phyloP scores from a whole-genome alignment of 1,140 invertebrate genomes.

The Oryctes rhinoceros region DNA sequence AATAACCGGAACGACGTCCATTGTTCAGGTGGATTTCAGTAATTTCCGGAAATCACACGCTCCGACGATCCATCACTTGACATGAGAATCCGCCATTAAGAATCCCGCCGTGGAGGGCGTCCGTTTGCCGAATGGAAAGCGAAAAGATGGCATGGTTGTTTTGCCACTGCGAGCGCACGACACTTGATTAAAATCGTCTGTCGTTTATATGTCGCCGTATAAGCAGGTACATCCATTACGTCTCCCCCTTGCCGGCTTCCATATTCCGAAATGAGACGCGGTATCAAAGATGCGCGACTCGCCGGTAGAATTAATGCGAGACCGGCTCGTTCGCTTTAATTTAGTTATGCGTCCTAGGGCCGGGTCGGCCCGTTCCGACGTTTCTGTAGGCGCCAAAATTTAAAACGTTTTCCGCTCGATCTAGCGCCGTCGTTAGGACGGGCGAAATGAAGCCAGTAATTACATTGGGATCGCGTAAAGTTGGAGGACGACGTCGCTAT shows the following conservation, averaged over 20 bases:
- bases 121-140: neutral
- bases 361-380: neutral
- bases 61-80: neutral
- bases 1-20: too few species aligned
- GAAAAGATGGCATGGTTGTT: neutral
- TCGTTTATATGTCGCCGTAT: neutral
- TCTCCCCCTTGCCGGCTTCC: neutral
- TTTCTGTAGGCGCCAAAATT: neutral
- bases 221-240: neutral
- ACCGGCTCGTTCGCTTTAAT: neutral
- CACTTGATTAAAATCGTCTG: neutral
- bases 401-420: slow-evolving; percentile 14
- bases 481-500: neutral
- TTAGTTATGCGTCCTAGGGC: neutral
- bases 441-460: slow-evolving; percentile 13
- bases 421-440: neutral
- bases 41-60: too few species aligned
- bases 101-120: neutral
- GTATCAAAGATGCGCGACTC: neutral
- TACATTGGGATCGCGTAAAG: neutral
- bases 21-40: too few species aligned
- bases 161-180: neutral
- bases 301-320: neutral
- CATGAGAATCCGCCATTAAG: neutral
- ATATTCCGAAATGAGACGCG: neutral